A percentile compares a stretch with the other conserved stretches of the same genome.
Conservation (phyloP, 2,888 invertebrate species). For the Tenthredo amoena region DNA sequence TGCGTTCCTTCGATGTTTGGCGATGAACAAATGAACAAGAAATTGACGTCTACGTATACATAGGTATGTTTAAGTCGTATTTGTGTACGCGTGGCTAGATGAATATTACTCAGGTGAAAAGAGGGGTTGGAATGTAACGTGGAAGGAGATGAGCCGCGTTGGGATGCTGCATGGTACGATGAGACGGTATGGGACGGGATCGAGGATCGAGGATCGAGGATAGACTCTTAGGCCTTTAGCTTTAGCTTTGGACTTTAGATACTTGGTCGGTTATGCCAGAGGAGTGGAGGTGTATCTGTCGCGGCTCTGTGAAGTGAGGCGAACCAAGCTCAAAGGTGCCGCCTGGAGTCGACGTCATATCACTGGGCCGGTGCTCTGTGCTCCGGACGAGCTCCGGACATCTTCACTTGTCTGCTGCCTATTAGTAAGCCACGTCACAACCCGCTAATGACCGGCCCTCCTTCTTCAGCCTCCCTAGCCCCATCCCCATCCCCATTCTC, state of each 20-base stretch:
- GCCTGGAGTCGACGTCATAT: conserved; percentile 68
- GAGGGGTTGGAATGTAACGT: conserved; percentile 31
- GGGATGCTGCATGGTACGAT: background rate
- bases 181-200: background rate
- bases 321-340: conserved; percentile 71
- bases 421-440: conserved; percentile 73
- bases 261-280: conserved; percentile 36
- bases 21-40: background rate
- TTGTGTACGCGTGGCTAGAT: conserved; percentile 26
- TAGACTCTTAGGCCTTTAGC: conserved; percentile 38
- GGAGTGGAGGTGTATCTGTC: conserved; percentile 64
- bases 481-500: conserved; percentile 38
- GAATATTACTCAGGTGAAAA: background rate
- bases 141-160: background rate
- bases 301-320: conserved; percentile 65
- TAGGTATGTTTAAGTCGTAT: background rate
- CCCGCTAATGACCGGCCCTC: conserved; percentile 71
- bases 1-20: background rate
- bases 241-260: conserved; percentile 23
- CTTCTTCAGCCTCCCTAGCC: conserved; percentile 55
- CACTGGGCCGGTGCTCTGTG: conserved; percentile 61
- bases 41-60: background rate
- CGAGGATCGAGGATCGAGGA: conserved; percentile 52
- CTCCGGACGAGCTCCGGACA: conserved; percentile 64
- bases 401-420: conserved; percentile 73